Percentiles rank a stretch among this genome's conserved stretches.
phyloP scores from a whole-genome alignment of 2,797 vertebrate genomes.

The Mallotus villosus region DNA sequence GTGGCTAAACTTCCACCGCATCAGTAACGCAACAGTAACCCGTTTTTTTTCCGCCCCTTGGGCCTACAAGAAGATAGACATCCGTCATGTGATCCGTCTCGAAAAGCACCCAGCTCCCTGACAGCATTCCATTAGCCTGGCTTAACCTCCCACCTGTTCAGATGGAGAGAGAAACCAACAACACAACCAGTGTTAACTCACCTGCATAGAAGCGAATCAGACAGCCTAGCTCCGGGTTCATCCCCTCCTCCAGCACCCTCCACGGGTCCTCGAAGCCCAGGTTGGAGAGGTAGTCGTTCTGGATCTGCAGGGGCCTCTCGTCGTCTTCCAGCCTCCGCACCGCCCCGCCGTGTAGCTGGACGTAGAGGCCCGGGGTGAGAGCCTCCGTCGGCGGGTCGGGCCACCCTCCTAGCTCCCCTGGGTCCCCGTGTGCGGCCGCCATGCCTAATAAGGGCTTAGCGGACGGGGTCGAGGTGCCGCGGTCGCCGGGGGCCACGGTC shows the following conservation, averaged over 20 bases:
- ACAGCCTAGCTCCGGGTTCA: constrained; percentile 89
- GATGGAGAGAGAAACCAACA: too few species aligned
- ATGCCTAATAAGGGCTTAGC: constrained; percentile 32
- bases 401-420: constrained; percentile 37
- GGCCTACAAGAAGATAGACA: too few species aligned
- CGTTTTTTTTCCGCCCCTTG: too few species aligned
- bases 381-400: constrained; percentile 35
- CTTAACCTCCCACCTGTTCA: too few species aligned
- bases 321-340: constrained; percentile 81
- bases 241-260: constrained; percentile 89
- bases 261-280: constrained; percentile 87
- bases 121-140: too few species aligned
- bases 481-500: constrained; percentile 43
- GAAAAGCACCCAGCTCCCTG: too few species aligned
- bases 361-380: constrained; percentile 76
- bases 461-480: constrained; percentile 53
- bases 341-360: constrained; percentile 88
- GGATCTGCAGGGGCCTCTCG: constrained; percentile 86
- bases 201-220: constrained; percentile 92
- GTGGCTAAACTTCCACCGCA: too few species aligned
- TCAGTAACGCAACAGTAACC: too few species aligned
- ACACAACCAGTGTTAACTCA: constrained; percentile 55
- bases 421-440: constrained; percentile 44
- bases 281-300: constrained; percentile 88
- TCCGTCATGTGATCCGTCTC: too few species aligned